phyloP scores from a whole-genome alignment of 2,113 vertebrate species.

The Scytalopus superciliaris region DNA sequence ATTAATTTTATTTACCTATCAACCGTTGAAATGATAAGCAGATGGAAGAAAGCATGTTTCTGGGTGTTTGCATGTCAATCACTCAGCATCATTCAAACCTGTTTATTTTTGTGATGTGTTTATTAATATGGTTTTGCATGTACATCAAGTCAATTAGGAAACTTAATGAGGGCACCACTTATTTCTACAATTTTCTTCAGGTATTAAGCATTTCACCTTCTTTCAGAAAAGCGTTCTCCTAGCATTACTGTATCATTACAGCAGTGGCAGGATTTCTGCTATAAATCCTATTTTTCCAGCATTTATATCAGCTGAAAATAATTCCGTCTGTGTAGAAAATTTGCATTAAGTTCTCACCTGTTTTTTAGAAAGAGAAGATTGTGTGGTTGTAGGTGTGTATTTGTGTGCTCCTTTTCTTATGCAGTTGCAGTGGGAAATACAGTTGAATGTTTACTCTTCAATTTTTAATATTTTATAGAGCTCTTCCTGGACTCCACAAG shows the following conservation, averaged over 20 bases:
- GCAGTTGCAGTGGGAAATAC: neutral
- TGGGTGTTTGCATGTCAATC: neutral
- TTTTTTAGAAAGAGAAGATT: neutral
- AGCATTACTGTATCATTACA: neutral
- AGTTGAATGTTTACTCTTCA: neutral
- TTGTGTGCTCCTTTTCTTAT: neutral
- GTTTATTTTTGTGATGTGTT: neutral
- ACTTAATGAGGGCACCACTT: neutral
- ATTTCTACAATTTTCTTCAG: neutral
- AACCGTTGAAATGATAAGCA: neutral
- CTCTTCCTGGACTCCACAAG: neutral
- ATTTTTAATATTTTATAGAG: neutral
- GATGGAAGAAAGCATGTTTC: neutral
- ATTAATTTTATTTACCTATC: constrained; percentile 43
- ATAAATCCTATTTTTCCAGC: neutral
- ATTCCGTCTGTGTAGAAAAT: neutral
- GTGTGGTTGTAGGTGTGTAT: too few species aligned
- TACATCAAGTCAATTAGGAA: neutral
- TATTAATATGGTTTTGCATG: constrained; percentile 24
- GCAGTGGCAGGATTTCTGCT: neutral
- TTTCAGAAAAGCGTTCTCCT: neutral
- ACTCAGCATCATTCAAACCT: neutral
- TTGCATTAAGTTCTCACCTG: neutral
- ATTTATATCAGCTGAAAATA: neutral
- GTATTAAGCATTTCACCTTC: neutral